These are phyloP conservation scores for Falco naumanni DNA, from an alignment of 2,797 vertebrate species.

Conservation along the genomic window DNA sequence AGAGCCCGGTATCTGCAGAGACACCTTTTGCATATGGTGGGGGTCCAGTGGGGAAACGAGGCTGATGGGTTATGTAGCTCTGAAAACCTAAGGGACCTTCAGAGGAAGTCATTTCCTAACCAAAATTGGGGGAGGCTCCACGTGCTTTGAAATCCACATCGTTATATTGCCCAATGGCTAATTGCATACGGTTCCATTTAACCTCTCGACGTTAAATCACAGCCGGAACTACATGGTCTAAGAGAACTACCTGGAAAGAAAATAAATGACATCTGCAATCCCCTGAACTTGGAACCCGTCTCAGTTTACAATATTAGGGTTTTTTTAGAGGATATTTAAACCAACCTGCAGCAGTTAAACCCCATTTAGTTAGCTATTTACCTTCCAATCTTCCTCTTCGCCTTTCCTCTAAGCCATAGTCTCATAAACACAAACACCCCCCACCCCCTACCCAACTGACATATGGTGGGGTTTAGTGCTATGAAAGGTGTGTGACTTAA, in stretches of 20 bases:
- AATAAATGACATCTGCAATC: slow-evolving; percentile 35
- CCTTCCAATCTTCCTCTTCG: neutral
- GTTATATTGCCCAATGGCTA: neutral
- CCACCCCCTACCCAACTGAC: neutral
- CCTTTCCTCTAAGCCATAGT: neutral
- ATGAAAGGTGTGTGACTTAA: neutral
- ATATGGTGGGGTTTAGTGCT: neutral
- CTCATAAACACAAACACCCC: neutral
- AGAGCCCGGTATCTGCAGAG: neutral
- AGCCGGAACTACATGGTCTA: neutral
- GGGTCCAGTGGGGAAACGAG: accelerated
- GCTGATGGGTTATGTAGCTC: neutral
- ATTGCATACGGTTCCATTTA: neutral
- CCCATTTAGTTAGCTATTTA: neutral
- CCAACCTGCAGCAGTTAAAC: neutral
- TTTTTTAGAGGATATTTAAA: slow-evolving; percentile 36
- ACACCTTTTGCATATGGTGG: accelerated
- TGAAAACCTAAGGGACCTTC: neutral
- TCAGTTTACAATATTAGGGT: slow-evolving; percentile 10
- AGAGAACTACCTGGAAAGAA: slow-evolving; percentile 40
- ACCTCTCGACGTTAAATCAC: neutral
- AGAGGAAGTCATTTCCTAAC: neutral
- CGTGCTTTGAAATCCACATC: neutral
- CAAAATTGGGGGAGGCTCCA: accelerated
- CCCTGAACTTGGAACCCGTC: neutral